These are phyloP conservation scores for Gymnocheta viridis DNA, from an alignment of 2,888 invertebrate species.

Conservation along the genomic window DNA sequence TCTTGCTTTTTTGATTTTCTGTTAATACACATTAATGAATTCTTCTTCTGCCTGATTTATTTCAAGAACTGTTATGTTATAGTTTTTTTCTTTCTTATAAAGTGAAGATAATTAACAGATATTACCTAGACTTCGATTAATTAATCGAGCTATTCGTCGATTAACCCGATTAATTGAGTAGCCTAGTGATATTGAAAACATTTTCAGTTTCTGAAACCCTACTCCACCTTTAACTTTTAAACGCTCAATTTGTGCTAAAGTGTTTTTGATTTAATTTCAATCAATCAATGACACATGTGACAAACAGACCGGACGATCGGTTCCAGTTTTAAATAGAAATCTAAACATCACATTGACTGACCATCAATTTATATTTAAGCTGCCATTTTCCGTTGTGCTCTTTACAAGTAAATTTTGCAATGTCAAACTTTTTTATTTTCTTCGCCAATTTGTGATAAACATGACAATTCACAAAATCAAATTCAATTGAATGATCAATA, in stretches of 20 bases:
- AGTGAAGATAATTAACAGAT: too few relatives aligned
- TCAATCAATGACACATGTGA: constrained; percentile 48
- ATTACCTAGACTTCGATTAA: too few relatives aligned
- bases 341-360: constrained; percentile 25
- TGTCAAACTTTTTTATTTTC: constrained; percentile 10
- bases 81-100: too few relatives aligned
- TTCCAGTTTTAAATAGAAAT: constrained; percentile 3
- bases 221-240: constrained; percentile 15
- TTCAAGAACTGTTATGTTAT: too few relatives aligned
- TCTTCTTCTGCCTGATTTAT: too few relatives aligned
- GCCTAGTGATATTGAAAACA: not conserved
- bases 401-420: constrained; percentile 4
- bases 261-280: constrained; percentile 64
- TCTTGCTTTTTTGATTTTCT: too few relatives aligned
- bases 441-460: constrained; percentile 17
- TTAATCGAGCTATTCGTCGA: too few relatives aligned
- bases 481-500: constrained; percentile 42
- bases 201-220: not conserved
- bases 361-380: constrained; percentile 40
- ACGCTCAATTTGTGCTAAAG: constrained; percentile 44
- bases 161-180: not conserved
- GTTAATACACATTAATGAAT: too few relatives aligned
- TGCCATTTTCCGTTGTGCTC: not conserved
- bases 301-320: not conserved
- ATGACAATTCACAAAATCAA: constrained; percentile 63